Evolutionary conservation across 2,113 vertebrate genomes (phyloP).

Genomic region (Fulica atra): DNA sequence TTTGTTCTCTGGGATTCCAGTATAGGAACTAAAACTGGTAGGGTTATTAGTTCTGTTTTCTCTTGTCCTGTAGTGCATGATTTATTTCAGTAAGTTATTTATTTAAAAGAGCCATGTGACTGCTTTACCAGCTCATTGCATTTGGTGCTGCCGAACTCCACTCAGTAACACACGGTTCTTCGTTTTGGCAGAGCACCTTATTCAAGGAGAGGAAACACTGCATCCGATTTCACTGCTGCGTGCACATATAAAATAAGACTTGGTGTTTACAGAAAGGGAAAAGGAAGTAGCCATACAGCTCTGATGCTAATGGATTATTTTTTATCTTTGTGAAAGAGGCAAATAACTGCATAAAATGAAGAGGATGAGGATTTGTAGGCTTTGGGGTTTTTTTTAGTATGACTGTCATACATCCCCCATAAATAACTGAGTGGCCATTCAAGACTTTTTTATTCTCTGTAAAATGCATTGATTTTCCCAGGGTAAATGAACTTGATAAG

Average conservation of each 20-base stretch:
- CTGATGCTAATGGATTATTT: neutral
- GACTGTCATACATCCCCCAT: neutral
- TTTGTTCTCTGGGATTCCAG: neutral
- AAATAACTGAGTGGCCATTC: neutral
- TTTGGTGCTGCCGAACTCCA: neutral
- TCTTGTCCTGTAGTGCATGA: neutral
- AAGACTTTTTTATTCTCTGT: neutral
- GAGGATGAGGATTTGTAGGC: neutral
- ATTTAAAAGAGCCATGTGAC: neutral
- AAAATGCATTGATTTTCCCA: neutral
- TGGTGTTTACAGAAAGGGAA: neutral
- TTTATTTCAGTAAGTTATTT: neutral
- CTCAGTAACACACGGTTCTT: neutral
- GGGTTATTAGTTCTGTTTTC: neutral
- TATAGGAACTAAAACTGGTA: neutral
- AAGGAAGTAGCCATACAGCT: neutral
- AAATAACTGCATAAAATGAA: neutral
- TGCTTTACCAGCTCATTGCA: neutral
- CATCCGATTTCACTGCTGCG: neutral
- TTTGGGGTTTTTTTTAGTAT: neutral
- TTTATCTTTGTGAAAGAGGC: neutral
- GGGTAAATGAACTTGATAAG: neutral
- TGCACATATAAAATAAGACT: neutral
- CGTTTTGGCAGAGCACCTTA: neutral
- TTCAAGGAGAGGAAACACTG: neutral